phyloP scores from a whole-genome alignment of 2,113 vertebrate genomes.

The Erythrocebus patas region DNA sequence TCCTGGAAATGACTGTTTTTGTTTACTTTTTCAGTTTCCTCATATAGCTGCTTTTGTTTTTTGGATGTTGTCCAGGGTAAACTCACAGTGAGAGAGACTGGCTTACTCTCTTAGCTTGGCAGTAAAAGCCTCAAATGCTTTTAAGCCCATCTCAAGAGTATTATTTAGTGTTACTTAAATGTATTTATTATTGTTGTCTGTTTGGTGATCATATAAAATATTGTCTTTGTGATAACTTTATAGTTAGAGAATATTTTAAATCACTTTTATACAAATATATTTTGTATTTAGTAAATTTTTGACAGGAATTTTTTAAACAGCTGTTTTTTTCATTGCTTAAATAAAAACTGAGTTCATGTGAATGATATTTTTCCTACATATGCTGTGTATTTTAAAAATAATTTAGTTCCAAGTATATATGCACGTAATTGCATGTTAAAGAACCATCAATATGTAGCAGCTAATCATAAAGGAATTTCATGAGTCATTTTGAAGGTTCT shows the following conservation, averaged over 20 bases:
- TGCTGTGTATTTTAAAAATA: constrained; percentile 27
- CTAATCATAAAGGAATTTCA: constrained; percentile 26
- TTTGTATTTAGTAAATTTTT: neutral
- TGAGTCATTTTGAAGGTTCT: neutral
- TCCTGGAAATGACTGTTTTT: neutral
- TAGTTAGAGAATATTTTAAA: constrained; percentile 1
- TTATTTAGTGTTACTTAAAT: neutral
- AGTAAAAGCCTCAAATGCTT: neutral
- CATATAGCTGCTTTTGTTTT: neutral
- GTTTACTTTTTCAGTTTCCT: neutral
- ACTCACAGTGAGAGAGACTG: neutral
- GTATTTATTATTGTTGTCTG: neutral
- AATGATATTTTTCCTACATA: constrained; percentile 34
- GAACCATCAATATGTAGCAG: constrained; percentile 23
- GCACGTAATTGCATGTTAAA: constrained; percentile 67
- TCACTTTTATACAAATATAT: neutral
- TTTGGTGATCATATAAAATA: neutral
- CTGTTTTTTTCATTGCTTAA: neutral
- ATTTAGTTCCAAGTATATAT: constrained; percentile 35
- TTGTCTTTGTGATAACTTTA: neutral
- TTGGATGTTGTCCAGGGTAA: neutral
- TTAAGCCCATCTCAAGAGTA: neutral
- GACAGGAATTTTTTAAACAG: neutral
- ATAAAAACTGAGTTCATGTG: constrained; percentile 51
- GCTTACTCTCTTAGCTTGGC: neutral